Percentiles rank a stretch among this genome's conserved stretches.
Conservation (phyloP, 2,888 invertebrate species). For the Linhomoeus sp. region DNA sequence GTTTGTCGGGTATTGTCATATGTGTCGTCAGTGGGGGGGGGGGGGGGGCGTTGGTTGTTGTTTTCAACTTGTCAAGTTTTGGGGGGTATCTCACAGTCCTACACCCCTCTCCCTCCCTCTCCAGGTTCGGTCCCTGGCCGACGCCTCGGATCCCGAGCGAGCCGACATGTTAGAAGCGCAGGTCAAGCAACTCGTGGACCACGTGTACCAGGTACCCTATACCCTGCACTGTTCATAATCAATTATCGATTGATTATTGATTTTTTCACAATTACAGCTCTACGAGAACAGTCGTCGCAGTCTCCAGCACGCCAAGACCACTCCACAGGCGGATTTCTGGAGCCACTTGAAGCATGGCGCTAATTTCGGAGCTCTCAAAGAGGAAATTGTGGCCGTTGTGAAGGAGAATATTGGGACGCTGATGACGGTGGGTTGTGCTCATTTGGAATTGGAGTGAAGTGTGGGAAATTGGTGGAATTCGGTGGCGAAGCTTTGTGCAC, state of each 20-base stretch:
- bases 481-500: no score
- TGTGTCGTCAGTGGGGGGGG: no score
- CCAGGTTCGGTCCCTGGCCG: constrained; percentile 18
- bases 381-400: constrained; percentile 20
- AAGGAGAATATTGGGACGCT: constrained; percentile 26
- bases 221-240: not conserved
- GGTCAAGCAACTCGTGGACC: constrained; percentile 22
- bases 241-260: not conserved
- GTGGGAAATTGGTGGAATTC: no score
- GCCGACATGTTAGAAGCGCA: constrained; percentile 25
- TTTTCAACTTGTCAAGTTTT: no score
- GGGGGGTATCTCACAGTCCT: no score
- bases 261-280: not conserved
- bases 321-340: constrained; percentile 10
- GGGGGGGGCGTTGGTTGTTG: no score
- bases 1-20: no score
- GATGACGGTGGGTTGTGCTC: constrained; percentile 13
- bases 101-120: no score
- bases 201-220: constrained; percentile 13
- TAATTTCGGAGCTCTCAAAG: constrained; percentile 18
- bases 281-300: constrained; percentile 9
- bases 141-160: constrained; percentile 16
- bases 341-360: constrained; percentile 17
- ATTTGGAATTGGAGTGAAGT: no score
- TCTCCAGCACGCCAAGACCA: not conserved